Base-by-base conservation (phyloP, 2,888 invertebrate species). In the Tortrix viridana region DNA sequence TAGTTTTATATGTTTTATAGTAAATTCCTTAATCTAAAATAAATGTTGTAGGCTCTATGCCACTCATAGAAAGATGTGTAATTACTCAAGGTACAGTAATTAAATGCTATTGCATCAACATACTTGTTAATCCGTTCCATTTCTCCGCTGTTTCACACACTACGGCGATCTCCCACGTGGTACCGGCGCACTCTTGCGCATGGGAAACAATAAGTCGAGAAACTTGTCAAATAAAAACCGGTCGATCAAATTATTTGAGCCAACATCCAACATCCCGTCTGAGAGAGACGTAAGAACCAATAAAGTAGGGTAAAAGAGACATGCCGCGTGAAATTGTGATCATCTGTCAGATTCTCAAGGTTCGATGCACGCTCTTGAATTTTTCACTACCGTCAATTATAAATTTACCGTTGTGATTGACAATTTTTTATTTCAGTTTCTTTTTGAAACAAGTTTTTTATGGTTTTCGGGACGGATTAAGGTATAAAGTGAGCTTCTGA, bases 171-270 rank as follows among this genome's bases (percentile, higher is more conserved):
- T 53, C 53, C 20, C 41, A 53, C 41, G 22, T 38, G 12, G 22
- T 19, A 12, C 9, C 9, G 19, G 3, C 18, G 6, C 26, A 41
- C 48, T 57, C 38, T 12, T 20, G 50, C 52, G 50, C 59, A 60
- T 60, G 60, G 53, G 60, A 60, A 53, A 60, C 53, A 53, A 60
- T 60, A 53, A 53, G 46, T 23, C n/a, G 53, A 38, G 23, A 44
- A 60, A 56, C 37, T 56, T 46, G 46, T 56, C 46, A 47, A 46
- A 18, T 16, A 12, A 19, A 12, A 56, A 47, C 55, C 55, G 55
- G 55, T 47, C 19, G 19, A 12, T 23, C 44, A 16, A 18, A 41
- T 41, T 49, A 26, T 49, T 20, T 18, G n/a, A 37, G 32, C n/a
- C 50, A 19, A 37, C 32, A 37, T 16, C 41, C 41, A 9, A 9